These are phyloP conservation scores for Drosophila pegasa DNA, from an alignment of 2,888 invertebrate species.

Conservation along the genomic window DNA sequence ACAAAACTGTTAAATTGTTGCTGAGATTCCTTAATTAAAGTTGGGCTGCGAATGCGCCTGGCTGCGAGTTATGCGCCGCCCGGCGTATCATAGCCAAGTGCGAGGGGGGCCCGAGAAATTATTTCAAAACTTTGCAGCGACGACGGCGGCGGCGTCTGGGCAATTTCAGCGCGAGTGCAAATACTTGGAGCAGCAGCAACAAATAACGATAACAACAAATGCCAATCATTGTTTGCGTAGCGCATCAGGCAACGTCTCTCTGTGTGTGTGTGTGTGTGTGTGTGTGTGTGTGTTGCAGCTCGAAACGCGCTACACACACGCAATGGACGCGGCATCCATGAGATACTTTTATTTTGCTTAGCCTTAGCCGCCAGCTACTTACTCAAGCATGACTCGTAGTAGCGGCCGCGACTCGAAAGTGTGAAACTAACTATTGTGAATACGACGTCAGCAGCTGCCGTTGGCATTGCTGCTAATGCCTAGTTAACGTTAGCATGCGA, in stretches of 20 bases:
- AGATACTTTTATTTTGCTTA: constrained; percentile 64
- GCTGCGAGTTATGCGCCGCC: constrained; percentile 54
- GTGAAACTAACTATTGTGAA: constrained; percentile 65
- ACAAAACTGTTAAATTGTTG: constrained; percentile 39
- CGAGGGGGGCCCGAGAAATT: constrained; percentile 31
- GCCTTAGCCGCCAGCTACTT: constrained; percentile 35
- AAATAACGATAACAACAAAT: constrained; percentile 70
- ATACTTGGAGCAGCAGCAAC: constrained; percentile 55
- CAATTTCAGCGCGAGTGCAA: constrained; percentile 73
- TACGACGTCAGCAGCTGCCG: constrained; percentile 13
- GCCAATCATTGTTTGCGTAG: constrained; percentile 79
- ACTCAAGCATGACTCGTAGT: constrained; percentile 56
- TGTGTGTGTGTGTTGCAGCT: constrained; percentile 36
- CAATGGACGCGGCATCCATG: constrained; percentile 59
- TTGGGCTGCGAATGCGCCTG: constrained; percentile 49
- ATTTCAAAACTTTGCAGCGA: constrained; percentile 66
- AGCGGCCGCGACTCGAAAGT: constrained; percentile 48
- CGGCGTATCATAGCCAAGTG: constrained; percentile 53
- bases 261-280: constrained; percentile 1
- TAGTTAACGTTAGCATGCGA: constrained; percentile 39
- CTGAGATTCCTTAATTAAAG: constrained; percentile 72
- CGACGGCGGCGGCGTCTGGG: constrained; percentile 46
- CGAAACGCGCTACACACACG: constrained; percentile 56
- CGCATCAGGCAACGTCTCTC: constrained; percentile 71
- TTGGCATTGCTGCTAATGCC: constrained; percentile 16